Conservation (phyloP, 2,113 vertebrate genomes). For the Amazona guildingii region DNA sequence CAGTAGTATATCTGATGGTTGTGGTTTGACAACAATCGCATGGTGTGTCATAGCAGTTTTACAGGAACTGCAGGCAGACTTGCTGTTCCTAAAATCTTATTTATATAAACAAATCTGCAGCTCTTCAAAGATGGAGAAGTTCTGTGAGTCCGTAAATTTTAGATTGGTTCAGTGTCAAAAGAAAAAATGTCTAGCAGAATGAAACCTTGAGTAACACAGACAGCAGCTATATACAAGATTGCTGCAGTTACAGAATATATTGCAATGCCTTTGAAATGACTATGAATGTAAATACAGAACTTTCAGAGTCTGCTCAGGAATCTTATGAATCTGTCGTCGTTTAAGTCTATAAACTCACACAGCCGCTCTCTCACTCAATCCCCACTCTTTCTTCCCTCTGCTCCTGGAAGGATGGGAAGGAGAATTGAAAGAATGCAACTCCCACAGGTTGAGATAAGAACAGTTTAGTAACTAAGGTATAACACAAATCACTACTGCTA, state of each 20-base stretch:
- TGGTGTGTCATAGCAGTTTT: background rate
- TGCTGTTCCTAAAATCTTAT: background rate
- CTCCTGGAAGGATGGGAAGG: no score
- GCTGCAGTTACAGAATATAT: background rate
- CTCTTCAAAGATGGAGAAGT: background rate
- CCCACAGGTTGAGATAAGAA: no score
- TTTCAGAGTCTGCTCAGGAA: background rate
- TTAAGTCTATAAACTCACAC: no score
- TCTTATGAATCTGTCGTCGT: background rate
- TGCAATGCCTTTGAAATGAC: background rate
- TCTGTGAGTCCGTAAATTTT: constrained; percentile 12
- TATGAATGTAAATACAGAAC: background rate
- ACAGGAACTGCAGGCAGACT: background rate
- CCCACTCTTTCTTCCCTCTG: no score
- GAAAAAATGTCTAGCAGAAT: background rate
- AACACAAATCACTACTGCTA: no score
- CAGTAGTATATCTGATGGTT: background rate
- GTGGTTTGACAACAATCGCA: background rate
- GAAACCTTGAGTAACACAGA: background rate
- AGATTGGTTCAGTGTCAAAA: background rate
- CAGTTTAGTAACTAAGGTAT: no score
- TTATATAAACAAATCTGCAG: background rate
- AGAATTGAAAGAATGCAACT: no score
- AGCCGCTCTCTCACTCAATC: no score
- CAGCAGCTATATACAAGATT: background rate